phyloP scores from a whole-genome alignment of 2,113 vertebrate genomes.

The Nicator chloris region DNA sequence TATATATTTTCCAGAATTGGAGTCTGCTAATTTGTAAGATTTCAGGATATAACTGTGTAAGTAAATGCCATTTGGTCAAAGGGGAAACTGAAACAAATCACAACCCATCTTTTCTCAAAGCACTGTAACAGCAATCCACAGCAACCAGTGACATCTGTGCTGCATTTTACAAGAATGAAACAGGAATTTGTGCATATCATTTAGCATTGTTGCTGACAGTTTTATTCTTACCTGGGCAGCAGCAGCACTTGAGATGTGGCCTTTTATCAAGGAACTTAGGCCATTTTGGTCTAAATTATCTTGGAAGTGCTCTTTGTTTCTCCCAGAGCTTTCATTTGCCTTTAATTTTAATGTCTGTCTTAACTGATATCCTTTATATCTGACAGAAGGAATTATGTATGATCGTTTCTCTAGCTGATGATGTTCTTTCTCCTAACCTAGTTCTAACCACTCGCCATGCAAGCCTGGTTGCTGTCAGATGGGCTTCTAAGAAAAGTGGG shows the following conservation, averaged over 20 bases:
- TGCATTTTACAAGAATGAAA: neutral
- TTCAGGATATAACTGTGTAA: neutral
- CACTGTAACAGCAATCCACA: neutral
- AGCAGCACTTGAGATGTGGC: neutral
- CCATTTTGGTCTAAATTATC: neutral
- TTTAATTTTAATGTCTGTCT: neutral
- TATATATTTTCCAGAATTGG: neutral
- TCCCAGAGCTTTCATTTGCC: neutral
- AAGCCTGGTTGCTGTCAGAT: slow-evolving; percentile 68
- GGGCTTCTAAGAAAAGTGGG: slow-evolving; percentile 88
- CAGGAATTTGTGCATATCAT: neutral
- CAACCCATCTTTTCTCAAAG: neutral
- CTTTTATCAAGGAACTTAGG: neutral
- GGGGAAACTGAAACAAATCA: neutral
- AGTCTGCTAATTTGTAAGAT: neutral
- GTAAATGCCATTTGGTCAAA: neutral
- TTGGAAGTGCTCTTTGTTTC: neutral
- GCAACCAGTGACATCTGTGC: neutral
- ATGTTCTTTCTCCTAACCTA: neutral
- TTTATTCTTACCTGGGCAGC: neutral
- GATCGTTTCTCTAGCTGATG: neutral
- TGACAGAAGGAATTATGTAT: neutral
- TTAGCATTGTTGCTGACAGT: neutral
- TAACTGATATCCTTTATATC: neutral
- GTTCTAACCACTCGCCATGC: slow-evolving; percentile 44